These are phyloP conservation scores for Mycteria americana DNA, from an alignment of 2,797 vertebrate genomes.

Conservation along the genomic window DNA sequence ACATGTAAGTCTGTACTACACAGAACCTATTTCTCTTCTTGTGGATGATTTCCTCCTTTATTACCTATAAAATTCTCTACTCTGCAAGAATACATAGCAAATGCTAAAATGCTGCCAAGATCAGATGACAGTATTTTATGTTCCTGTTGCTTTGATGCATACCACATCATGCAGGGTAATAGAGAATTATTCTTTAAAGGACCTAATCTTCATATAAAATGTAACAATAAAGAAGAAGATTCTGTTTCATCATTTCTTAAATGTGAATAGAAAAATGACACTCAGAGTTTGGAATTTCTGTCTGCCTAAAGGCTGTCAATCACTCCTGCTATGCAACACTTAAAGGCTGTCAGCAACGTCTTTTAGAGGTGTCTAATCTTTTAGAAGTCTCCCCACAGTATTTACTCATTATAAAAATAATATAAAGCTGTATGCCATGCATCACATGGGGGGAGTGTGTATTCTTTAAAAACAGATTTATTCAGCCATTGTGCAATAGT, in stretches of 20 bases:
- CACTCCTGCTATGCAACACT: not conserved
- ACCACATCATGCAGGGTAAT: not conserved
- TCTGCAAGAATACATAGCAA: not conserved
- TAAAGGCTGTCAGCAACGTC: not conserved
- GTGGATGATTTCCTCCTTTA: not conserved
- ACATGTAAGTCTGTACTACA: not conserved
- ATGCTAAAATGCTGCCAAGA: not conserved
- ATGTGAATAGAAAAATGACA: not conserved
- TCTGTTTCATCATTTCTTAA: not conserved
- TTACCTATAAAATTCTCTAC: not conserved
- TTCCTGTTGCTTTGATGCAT: not conserved
- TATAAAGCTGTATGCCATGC: not conserved
- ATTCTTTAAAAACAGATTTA: not conserved
- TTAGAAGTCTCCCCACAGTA: not conserved
- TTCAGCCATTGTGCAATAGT: not conserved
- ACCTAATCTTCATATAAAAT: not conserved
- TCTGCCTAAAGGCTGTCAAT: not conserved
- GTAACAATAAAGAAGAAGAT: not conserved
- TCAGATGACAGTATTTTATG: not conserved
- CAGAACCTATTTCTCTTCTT: not conserved
- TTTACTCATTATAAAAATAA: not conserved
- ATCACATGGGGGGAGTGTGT: not conserved
- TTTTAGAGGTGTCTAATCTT: not conserved
- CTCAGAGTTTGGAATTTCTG: not conserved
- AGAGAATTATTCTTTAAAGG: not conserved